phyloP scores from a whole-genome alignment of 2,797 vertebrate species.

The Erpetoichthys calabaricus region DNA sequence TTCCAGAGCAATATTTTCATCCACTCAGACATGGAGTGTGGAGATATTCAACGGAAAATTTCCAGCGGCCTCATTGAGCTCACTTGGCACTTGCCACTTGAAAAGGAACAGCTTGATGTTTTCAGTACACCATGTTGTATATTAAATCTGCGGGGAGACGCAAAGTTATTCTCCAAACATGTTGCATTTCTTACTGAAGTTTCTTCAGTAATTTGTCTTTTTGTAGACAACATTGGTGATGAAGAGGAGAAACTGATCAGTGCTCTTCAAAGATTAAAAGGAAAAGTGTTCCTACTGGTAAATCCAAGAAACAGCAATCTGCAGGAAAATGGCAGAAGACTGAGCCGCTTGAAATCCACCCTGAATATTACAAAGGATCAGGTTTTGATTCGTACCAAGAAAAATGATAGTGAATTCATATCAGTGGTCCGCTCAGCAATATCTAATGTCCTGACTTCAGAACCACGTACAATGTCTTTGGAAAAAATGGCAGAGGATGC shows the following conservation, averaged over 20 bases:
- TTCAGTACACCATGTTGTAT: conserved; percentile 7
- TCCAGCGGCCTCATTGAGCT: conserved; percentile 15
- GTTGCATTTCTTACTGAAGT: conserved; percentile 8
- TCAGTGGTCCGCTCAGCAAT: too few relatives aligned
- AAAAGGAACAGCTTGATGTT: conserved; percentile 14
- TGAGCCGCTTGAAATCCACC: too few relatives aligned
- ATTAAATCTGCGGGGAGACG: conserved; percentile 11
- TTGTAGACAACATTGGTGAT: neutral
- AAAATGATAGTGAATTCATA: too few relatives aligned
- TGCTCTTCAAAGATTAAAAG: conserved; percentile 15
- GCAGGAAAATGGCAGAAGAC: too few relatives aligned
- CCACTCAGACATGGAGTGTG: conserved; percentile 7
- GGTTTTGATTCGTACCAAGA: too few relatives aligned
- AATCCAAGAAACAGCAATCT: conserved; percentile 11
- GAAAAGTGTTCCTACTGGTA: conserved; percentile 32
- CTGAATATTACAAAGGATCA: too few relatives aligned
- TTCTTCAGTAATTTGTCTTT: conserved; percentile 9
- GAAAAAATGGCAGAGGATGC: too few relatives aligned
- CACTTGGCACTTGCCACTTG: conserved; percentile 13
- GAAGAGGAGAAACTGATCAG: conserved; percentile 19
- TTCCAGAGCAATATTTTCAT: conserved; percentile 6
- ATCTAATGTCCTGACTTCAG: too few relatives aligned
- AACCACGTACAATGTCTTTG: too few relatives aligned
- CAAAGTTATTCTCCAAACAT: neutral
- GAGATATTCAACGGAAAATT: conserved; percentile 10